Percentiles rank a stretch among this genome's conserved stretches.
phyloP scores from a whole-genome alignment of 2,113 vertebrate species.

The Bujurquina vittata region DNA sequence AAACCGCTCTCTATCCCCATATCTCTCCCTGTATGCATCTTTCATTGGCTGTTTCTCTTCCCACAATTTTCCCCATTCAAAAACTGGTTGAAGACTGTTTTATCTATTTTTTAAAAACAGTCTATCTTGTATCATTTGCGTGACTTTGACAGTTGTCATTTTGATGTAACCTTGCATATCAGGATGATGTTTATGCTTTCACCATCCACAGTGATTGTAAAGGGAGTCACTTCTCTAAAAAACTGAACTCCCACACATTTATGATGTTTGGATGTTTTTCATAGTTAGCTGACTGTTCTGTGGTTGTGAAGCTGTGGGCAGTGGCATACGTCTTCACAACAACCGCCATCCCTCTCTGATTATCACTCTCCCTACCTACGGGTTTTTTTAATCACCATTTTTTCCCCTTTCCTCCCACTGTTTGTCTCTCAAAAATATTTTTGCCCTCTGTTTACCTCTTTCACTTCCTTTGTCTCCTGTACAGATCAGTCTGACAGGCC shows the following conservation, averaged over 20 bases:
- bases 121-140: neutral
- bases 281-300: constrained; percentile 61
- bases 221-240: constrained; percentile 27
- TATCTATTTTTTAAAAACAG: neutral
- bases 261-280: constrained; percentile 53
- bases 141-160: constrained; percentile 38
- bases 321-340: constrained; percentile 33
- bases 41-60: neutral
- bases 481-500: constrained; percentile 25
- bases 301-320: constrained; percentile 50
- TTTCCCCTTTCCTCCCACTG: neutral
- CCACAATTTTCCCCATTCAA: neutral
- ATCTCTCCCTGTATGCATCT: neutral
- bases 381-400: neutral
- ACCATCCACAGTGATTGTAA: constrained; percentile 1
- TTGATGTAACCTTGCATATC: constrained; percentile 24
- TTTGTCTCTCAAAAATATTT: constrained; percentile 18
- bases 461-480: constrained; percentile 18
- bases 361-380: neutral
- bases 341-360: constrained; percentile 15
- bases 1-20: neutral
- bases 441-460: constrained; percentile 16
- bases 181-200: constrained; percentile 8
- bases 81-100: neutral
- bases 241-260: constrained; percentile 26